Conservation (phyloP, 2,888 invertebrate genomes). For the Pseudeuparius sepicola region DNA sequence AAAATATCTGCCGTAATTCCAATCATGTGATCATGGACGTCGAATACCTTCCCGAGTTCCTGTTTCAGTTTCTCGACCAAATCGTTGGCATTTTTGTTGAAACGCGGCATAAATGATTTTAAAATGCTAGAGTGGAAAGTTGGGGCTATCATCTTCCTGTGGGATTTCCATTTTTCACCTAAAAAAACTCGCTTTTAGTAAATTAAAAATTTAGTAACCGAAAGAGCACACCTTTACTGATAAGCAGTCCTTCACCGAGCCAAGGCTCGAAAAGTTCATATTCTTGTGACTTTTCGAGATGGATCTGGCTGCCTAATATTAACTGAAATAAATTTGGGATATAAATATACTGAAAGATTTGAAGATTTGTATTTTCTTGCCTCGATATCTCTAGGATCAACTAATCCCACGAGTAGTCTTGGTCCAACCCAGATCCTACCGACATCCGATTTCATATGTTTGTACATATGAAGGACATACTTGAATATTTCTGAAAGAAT, state of each 20-base stretch:
- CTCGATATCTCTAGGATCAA: constrained; percentile 23
- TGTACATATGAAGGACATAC: constrained; percentile 10
- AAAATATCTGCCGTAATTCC: constrained; percentile 43
- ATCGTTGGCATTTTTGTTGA: constrained; percentile 40
- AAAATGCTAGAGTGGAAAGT: constrained; percentile 43
- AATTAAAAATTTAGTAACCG: constrained; percentile 1
- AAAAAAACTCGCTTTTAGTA: constrained; percentile 11
- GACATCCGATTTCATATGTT: constrained; percentile 17
- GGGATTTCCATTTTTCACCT: constrained; percentile 43
- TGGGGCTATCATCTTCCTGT: constrained; percentile 45
- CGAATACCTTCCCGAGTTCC: constrained; percentile 40
- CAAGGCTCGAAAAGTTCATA: constrained; percentile 37
- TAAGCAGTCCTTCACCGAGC: constrained; percentile 38
- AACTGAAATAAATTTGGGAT: too few species aligned
- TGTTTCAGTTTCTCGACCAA: constrained; percentile 36
- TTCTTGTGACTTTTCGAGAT: constrained; percentile 36
- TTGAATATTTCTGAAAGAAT: constrained; percentile 21
- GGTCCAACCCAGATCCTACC: constrained; percentile 22
- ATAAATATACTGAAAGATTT: too few species aligned
- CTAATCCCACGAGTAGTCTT: constrained; percentile 21
- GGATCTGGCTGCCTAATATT: constrained; percentile 34
- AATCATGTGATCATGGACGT: constrained; percentile 44
- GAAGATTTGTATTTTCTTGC: constrained; percentile 10
- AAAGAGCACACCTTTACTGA: too few species aligned
- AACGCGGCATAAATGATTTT: constrained; percentile 44